Evolutionary conservation across 2,888 invertebrate species (phyloP).

Genomic region (Apamea anceps): DNA sequence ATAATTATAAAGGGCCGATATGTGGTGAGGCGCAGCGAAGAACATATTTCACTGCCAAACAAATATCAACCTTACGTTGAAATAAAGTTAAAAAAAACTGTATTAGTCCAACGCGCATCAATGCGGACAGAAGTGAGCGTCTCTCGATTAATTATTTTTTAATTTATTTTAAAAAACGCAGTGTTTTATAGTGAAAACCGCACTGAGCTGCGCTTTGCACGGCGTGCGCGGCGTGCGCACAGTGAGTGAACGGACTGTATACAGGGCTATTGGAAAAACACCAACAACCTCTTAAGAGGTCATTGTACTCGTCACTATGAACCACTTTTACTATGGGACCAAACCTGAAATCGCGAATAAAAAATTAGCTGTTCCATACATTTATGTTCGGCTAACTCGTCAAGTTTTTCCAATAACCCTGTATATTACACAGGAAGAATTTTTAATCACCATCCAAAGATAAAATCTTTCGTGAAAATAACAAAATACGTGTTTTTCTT

Average conservation of each 20-base stretch:
- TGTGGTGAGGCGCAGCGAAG: neutral
- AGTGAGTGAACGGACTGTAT: neutral
- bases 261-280: too few relatives aligned
- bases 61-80: neutral
- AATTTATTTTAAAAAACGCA: neutral
- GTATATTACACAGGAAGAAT: too few relatives aligned
- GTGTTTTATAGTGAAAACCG: neutral
- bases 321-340: too few relatives aligned
- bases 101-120: neutral
- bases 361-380: too few relatives aligned
- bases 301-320: too few relatives aligned
- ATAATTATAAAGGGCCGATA: neutral
- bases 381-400: too few relatives aligned
- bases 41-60: neutral
- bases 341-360: too few relatives aligned
- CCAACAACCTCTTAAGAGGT: too few relatives aligned
- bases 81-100: neutral
- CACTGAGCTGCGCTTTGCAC: neutral
- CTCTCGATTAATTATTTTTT: neutral
- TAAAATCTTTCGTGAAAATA: neutral
- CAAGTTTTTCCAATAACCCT: too few relatives aligned
- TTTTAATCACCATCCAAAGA: neutral
- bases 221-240: neutral
- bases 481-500: neutral
- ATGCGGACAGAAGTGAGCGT: neutral